Percentiles rank a stretch among this genome's conserved stretches.
Evolutionary conservation across 2,888 invertebrate genomes (phyloP).

Genomic region (Lepidonotus clava): DNA sequence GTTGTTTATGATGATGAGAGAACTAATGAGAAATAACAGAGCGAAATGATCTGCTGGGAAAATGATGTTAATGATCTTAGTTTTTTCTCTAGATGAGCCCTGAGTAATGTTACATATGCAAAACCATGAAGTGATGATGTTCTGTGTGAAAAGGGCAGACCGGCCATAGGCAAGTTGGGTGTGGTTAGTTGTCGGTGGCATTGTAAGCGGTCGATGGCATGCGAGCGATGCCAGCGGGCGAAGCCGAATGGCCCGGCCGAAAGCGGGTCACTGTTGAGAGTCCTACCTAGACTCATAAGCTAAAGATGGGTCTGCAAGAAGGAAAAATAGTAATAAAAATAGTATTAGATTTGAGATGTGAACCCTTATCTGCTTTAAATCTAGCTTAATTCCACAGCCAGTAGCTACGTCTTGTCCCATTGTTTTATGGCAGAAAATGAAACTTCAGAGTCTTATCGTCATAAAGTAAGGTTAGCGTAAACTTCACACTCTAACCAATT

Average conservation of each 20-base stretch:
- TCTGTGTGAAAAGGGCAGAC: neutral
- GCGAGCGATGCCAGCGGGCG: neutral
- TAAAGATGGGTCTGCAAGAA: constrained; percentile 37
- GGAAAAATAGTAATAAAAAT: neutral
- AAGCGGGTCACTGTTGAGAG: neutral
- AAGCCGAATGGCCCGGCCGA: neutral
- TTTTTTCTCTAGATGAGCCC: constrained; percentile 25
- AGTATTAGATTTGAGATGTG: too few species aligned
- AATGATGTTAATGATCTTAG: neutral
- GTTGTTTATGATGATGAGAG: neutral
- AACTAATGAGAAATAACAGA: constrained; percentile 13
- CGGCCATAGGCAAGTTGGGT: neutral
- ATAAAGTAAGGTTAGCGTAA: too few species aligned
- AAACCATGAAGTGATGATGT: neutral
- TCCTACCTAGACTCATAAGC: neutral
- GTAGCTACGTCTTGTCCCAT: too few species aligned
- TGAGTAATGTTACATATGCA: constrained; percentile 23
- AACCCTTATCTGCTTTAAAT: too few species aligned
- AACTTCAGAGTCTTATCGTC: too few species aligned
- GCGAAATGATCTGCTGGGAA: neutral
- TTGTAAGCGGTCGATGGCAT: neutral
- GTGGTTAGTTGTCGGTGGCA: neutral
- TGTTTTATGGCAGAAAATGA: too few species aligned
- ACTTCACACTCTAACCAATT: too few species aligned
- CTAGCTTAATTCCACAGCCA: too few species aligned